These are phyloP conservation scores for Yponomeuta cagnagella DNA, from an alignment of 2,888 invertebrate species.

Conservation along the genomic window DNA sequence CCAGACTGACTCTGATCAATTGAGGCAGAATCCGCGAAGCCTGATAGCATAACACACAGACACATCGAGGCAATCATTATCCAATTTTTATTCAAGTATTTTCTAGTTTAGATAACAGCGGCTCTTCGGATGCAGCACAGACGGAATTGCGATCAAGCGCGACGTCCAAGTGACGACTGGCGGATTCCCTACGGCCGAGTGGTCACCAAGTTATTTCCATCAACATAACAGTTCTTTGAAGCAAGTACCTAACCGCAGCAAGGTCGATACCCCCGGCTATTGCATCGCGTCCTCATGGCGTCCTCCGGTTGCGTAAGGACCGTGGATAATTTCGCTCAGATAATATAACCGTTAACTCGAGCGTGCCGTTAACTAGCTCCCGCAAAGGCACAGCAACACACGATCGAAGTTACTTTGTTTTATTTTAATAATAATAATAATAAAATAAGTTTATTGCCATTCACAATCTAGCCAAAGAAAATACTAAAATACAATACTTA, in stretches of 20 bases:
- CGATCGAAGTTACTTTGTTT: neutral
- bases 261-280: slow-evolving; percentile 70
- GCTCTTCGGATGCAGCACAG: neutral
- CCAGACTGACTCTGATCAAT: slow-evolving; percentile 86
- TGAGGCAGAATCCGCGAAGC: slow-evolving; percentile 34
- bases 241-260: slow-evolving; percentile 60
- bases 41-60: slow-evolving; percentile 30
- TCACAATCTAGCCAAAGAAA: no score
- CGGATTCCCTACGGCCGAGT: slow-evolving; percentile 33
- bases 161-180: slow-evolving; percentile 10
- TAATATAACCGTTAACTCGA: slow-evolving; percentile 16
- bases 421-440: no score
- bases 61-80: slow-evolving; percentile 26
- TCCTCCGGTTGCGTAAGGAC: slow-evolving; percentile 58
- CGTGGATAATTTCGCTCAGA: slow-evolving; percentile 35
- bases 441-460: no score
- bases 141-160: slow-evolving; percentile 14
- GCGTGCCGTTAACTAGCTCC: slow-evolving; percentile 1
- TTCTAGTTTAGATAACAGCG: no score
- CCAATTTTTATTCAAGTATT: neutral
- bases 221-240: slow-evolving; percentile 71
- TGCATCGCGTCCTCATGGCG: slow-evolving; percentile 36
- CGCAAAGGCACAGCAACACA: neutral
- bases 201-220: slow-evolving; percentile 61
- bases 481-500: no score